phyloP scores from a whole-genome alignment of 2,888 invertebrate genomes.

The Trichogramma dendrolimi region DNA sequence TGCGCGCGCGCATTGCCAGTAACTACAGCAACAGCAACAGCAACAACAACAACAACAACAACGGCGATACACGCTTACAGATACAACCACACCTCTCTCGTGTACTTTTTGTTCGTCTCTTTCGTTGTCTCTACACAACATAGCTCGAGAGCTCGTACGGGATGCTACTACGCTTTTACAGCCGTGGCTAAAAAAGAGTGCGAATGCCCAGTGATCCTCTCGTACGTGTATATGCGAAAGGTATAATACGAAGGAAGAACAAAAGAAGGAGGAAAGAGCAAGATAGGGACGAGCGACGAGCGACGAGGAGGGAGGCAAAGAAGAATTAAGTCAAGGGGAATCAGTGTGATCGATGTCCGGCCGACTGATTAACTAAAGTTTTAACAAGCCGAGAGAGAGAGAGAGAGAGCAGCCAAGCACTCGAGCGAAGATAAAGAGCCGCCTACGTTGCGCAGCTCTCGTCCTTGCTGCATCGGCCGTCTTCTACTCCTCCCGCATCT shows the following conservation, averaged over 20 bases:
- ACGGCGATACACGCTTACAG: too few species aligned
- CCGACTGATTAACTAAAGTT: slow-evolving; percentile 49
- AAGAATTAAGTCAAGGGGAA: slow-evolving; percentile 45
- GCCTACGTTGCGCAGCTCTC: slow-evolving; percentile 44
- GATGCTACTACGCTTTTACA: too few species aligned
- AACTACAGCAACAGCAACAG: too few species aligned
- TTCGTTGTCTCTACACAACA: too few species aligned
- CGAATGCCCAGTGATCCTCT: too few species aligned
- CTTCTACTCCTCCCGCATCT: too few species aligned
- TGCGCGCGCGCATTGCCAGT: too few species aligned
- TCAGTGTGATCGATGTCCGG: slow-evolving; percentile 48
- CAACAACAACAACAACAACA: too few species aligned
- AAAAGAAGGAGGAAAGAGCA: slow-evolving; percentile 11
- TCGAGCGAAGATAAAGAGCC: slow-evolving; percentile 10
- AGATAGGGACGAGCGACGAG: slow-evolving; percentile 12
- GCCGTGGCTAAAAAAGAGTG: too few species aligned
- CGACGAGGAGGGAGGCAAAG: not conserved
- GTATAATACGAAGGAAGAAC: not conserved
- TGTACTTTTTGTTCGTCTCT: too few species aligned
- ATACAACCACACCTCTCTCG: too few species aligned
- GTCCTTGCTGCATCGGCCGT: slow-evolving; percentile 40
- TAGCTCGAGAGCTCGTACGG: too few species aligned
- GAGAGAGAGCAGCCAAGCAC: slow-evolving; percentile 19
- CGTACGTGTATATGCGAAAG: not conserved
- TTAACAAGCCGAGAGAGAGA: slow-evolving; percentile 43